Evolutionary conservation across 2,888 invertebrate species (phyloP), one percentile per base, ranked within the genome.

Genomic region (Nomada fabriciana): DNA sequence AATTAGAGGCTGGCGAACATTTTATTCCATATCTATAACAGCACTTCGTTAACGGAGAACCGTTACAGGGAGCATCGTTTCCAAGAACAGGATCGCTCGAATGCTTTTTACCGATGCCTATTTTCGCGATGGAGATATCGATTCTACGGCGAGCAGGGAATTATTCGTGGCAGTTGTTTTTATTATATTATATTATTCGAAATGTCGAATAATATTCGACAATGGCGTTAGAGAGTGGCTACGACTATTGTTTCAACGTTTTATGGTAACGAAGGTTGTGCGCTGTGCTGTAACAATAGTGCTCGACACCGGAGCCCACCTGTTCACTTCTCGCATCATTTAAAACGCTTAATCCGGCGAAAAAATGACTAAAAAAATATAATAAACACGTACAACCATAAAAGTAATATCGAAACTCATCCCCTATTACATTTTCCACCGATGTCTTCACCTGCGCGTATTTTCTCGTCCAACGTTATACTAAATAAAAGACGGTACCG

Each of bases 261-360:
- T 79, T 60, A 63, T 61, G 59, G 67, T 70, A 80, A 50, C n/a
- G 78, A 79, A 52, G 57, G 23, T 29, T 60, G 18, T 55, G 25
- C 25, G 61, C 59, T 18, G 52, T 55, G 63, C 72, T 79, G 76
- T 77, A 75, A 83, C 61, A 60, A 79, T 80, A 85, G 87, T 71
- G 74, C 53, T 63, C 60, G 63, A 75, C 76, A 71, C 20, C 42
- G 57, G 23, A 65, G 63, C 71, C 59, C 67, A 76, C 64, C 70
- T 59, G 67, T 29, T 60, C 47, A n/a, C 11, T 18, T 23, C 1
- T 50, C 25, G 52, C 67, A 86, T 75, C 74, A 80, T 71, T 72
- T 70, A n/a, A 72, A 75, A 76, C 53, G 60, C 42, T 52, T 18
- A 61, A 65, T 43, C 13, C 23, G 36, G 18, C 52, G 36, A 81